Evolutionary conservation across 1,140 invertebrate genomes (phyloP), one percentile per base, ranked within the genome.

Genomic region (Drosophila ogumai): DNA sequence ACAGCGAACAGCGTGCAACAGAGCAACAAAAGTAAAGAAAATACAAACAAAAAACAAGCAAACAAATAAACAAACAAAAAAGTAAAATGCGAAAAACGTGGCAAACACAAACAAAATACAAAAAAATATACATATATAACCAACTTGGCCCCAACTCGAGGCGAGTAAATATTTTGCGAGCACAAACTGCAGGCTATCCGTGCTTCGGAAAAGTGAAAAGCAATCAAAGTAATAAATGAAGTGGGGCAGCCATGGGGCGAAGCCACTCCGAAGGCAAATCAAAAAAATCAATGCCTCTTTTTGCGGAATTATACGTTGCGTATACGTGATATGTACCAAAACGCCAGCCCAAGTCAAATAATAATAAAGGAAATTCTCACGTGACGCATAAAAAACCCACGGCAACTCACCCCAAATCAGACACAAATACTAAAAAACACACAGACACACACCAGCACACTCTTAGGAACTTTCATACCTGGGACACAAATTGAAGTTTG

Each of bases 351-450:
- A 60, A 86, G 49, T 71, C 64, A 90, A 90, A 85, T 90, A 90
- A 90, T 85, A 90, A 90, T 85, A 85, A 90, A 85, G 78, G 69
- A 80, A 90, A 90, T 90, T 90, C 85, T 90, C 85, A 90, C 85
- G 85, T 90, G 85, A 90, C 85, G 81, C 82, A 90, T 88, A 90
- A 90, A 88, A 59, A 78, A 77, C 38, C 66, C 25, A 32, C 59
- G 52, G 52, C 52, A 55, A 55, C 52, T 38, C 52, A 55, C 52
- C 52, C 52, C 52, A 25, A 55, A 38, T 40, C 74, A 60, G 60
- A 56, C 60, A 63, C 17, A 58, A 6, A 41, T 19, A 63, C 28
- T 28, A 49, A 31, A 67, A 50, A 9, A 44, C 5, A 79, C 17
- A 71, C 50, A 47, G 38, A 41, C 47, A 47, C 32, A 36, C 47